These are phyloP conservation scores for Quadriops clusia DNA, from an alignment of 2,888 invertebrate genomes.

Conservation along the genomic window DNA sequence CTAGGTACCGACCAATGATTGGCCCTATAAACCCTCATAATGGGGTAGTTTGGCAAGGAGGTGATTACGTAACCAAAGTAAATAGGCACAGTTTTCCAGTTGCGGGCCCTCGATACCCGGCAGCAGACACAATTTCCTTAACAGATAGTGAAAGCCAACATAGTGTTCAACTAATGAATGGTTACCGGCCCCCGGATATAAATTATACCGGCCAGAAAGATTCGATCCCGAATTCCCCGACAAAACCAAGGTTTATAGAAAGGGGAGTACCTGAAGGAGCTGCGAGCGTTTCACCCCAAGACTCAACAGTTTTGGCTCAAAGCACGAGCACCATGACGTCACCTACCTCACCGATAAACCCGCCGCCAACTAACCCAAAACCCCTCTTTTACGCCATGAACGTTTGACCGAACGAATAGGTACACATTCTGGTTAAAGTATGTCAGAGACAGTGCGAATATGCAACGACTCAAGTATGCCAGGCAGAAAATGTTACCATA, in stretches of 20 bases:
- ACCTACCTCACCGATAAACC: conserved; percentile 40
- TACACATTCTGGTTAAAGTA: conserved; percentile 22
- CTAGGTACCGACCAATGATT: conserved; percentile 27
- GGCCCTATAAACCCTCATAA: conserved; percentile 21
- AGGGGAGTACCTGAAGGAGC: conserved; percentile 65
- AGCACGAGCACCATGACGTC: conserved; percentile 34
- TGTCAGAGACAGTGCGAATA: too few species aligned
- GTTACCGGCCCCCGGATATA: conserved; percentile 24
- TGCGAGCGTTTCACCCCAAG: conserved; percentile 57
- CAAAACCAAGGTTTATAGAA: conserved; percentile 40
- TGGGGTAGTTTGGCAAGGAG: conserved; percentile 23
- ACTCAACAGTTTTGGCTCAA: conserved; percentile 37
- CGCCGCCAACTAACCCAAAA: conserved; percentile 36
- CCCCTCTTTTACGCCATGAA: conserved; percentile 78
- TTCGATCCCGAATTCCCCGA: conserved; percentile 45
- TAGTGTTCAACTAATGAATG: conserved; percentile 26
- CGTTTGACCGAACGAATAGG: conserved; percentile 63
- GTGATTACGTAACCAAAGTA: conserved; percentile 26
- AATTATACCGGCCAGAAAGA: conserved; percentile 23
- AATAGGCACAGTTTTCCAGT: conserved; percentile 32
- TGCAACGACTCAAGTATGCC: too few species aligned
- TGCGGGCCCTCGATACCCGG: conserved; percentile 24
- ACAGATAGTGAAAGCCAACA: conserved; percentile 31
- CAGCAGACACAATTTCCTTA: conserved; percentile 27
- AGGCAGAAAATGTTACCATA: conserved; percentile 1